A percentile compares a stretch with the other conserved stretches of the same genome.
These are phyloP conservation scores for Martes martes DNA, from an alignment of 2,113 vertebrate genomes.

Conservation along the genomic window DNA sequence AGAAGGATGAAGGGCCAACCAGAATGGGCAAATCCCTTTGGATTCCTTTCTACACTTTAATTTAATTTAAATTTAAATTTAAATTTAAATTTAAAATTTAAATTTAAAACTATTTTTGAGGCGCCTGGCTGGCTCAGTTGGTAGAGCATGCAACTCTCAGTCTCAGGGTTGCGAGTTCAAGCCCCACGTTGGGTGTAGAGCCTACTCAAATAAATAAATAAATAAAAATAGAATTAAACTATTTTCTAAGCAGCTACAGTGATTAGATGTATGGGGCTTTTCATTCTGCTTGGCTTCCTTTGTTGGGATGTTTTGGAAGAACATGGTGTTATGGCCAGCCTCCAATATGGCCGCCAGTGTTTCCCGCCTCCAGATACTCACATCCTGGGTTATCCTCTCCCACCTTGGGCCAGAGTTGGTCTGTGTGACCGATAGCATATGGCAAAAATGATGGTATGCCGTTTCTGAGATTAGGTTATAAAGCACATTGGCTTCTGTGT, in stretches of 20 bases:
- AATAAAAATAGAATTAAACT: background rate
- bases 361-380: background rate
- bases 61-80: no score
- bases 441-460: background rate
- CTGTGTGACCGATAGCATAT: background rate
- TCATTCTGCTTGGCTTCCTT: background rate
- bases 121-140: background rate
- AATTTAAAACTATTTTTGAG: background rate
- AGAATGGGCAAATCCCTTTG: background rate
- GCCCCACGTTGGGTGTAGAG: background rate
- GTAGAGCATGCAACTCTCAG: background rate
- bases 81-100: no score
- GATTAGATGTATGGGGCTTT: background rate
- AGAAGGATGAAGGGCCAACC: background rate
- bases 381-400: background rate
- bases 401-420: background rate
- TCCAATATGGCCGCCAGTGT: accelerated
- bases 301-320: background rate
- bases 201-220: background rate
- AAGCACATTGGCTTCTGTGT: background rate
- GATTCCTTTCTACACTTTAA: background rate
- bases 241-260: background rate
- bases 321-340: background rate
- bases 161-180: background rate
- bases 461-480: background rate